phyloP scores from a whole-genome alignment of 2,797 vertebrate species.

The Enteromius thamalakanensis region DNA sequence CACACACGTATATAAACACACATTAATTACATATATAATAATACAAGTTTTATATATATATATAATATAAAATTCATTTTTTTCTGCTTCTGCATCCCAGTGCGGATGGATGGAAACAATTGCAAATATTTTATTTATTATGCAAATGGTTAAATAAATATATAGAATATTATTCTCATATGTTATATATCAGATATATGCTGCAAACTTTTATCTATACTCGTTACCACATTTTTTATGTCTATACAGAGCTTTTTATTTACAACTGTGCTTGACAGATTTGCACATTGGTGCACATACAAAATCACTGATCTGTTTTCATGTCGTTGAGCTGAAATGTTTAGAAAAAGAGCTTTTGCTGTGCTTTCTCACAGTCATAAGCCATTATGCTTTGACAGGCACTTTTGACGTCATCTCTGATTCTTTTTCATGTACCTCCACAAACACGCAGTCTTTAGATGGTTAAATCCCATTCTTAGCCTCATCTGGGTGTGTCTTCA shows the following conservation, averaged over 20 bases:
- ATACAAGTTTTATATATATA: no score
- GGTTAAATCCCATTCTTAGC: conserved; percentile 48
- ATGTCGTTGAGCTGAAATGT: conserved; percentile 14
- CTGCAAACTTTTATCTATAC: background rate
- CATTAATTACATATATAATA: background rate
- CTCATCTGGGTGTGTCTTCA: conserved; percentile 41
- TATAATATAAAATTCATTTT: background rate
- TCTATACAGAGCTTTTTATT: background rate
- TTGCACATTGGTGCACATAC: background rate
- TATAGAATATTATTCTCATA: background rate
- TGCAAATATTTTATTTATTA: background rate
- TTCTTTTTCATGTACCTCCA: conserved; percentile 2
- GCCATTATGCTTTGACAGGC: conserved; percentile 16
- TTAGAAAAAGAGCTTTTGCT: conserved; percentile 21
- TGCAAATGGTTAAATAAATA: background rate
- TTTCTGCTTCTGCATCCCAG: background rate
- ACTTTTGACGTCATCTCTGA: conserved; percentile 24
- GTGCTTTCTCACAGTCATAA: conserved; percentile 22
- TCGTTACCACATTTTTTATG: background rate
- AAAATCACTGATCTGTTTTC: conserved; percentile 25
- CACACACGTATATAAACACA: background rate
- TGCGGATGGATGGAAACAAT: background rate
- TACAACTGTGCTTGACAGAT: background rate
- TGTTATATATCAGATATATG: background rate
- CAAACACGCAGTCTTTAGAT: conserved; percentile 8